Percentiles rank a stretch among this genome's conserved stretches.
phyloP scores from a whole-genome alignment of 64 coral and sea anemone species.

The Exaiptasia diaphana region DNA sequence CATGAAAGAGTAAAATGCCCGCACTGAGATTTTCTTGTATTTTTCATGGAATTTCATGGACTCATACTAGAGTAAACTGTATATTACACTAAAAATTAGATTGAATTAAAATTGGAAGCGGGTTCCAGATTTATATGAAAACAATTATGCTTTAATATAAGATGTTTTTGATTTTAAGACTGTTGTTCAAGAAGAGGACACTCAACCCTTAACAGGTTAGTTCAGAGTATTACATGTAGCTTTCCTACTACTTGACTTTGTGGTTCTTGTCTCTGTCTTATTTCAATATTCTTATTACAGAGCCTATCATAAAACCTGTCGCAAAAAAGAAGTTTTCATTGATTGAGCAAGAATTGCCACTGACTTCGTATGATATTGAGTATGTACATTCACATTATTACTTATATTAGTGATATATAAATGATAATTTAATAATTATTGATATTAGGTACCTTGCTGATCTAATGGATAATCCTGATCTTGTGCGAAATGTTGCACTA shows the following conservation, averaged over 20 bases:
- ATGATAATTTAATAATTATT: no score
- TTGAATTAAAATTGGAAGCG: no score
- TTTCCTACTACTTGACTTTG: background rate
- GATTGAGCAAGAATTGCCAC: conserved; percentile 90
- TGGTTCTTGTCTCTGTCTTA: background rate
- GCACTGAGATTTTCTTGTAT: no score
- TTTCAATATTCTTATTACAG: conserved; percentile 20
- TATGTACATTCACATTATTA: no score
- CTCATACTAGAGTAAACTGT: no score
- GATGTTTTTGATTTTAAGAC: conserved; percentile 68
- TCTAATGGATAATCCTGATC: conserved; percentile 92
- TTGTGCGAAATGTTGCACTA: conserved; percentile 87
- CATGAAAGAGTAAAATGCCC: no score
- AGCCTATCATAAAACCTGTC: conserved; percentile 96
- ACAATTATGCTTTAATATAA: no score
- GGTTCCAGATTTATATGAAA: no score
- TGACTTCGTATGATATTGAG: conserved; percentile 91
- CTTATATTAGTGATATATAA: no score
- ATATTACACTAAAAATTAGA: no score
- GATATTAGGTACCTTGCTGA: conserved; percentile 82
- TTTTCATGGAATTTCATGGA: no score
- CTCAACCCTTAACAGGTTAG: conserved; percentile 91
- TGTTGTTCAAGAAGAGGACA: conserved; percentile 95
- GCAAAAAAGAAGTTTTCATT: conserved; percentile 96
- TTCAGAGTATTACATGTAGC: background rate